Conservation (phyloP, 1,140 invertebrate species). For the Listronotus oregonensis region DNA sequence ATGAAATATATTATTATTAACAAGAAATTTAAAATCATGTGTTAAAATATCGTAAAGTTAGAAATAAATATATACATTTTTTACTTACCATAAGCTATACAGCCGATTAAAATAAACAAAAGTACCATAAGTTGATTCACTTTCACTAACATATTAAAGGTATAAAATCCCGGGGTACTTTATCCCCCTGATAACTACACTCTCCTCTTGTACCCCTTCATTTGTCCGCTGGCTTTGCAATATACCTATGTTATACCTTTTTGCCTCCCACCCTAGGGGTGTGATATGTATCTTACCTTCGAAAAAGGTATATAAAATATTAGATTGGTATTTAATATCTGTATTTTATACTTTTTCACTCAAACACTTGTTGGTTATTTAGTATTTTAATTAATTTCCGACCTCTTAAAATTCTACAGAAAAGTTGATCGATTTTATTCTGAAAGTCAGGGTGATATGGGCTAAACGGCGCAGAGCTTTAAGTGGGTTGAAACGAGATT, state of each 20-base stretch:
- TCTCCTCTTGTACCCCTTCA: constrained; percentile 31
- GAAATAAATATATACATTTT: too few relatives aligned
- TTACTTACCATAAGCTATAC: constrained; percentile 16
- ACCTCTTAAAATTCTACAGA: constrained; percentile 4
- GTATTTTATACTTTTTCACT: too few relatives aligned
- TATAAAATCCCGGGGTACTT: background rate
- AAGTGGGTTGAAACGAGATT: constrained; percentile 12
- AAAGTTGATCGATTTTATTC: constrained; percentile 27
- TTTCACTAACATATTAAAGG: constrained; percentile 4
- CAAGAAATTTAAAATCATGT: too few relatives aligned
- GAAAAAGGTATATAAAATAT: too few relatives aligned
- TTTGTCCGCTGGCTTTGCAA: constrained; percentile 7
- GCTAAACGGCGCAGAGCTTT: constrained; percentile 27
- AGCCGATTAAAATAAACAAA: constrained; percentile 9
- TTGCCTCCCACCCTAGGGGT: constrained; percentile 6
- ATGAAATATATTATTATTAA: too few relatives aligned
- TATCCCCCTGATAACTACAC: constrained; percentile 9
- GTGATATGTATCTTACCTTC: too few relatives aligned
- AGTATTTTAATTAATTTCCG: too few relatives aligned
- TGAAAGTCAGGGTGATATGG: constrained; percentile 1
- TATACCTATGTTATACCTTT: background rate
- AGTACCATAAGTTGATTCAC: background rate
- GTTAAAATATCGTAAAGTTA: too few relatives aligned
- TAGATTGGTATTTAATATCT: too few relatives aligned
- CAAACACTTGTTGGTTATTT: too few relatives aligned